Conservation (phyloP, 92 coral and sea anemone species). For the Bergia puertoricense region DNA sequence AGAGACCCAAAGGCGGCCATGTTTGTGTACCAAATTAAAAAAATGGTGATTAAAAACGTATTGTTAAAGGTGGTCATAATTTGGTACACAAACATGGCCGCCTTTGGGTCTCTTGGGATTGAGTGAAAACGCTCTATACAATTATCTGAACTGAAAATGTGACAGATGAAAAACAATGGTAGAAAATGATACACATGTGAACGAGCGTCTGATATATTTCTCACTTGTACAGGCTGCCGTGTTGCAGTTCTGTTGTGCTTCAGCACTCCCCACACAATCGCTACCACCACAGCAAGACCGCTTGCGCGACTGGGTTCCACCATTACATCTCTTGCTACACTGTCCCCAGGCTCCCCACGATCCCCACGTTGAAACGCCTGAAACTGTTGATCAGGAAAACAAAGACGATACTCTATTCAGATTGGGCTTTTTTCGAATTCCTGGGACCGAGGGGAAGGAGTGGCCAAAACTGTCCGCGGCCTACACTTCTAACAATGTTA, state of each 20-base stretch:
- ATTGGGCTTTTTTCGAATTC: no score
- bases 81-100: no score
- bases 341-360: slow-evolving; percentile 23
- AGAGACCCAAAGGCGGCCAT: no score
- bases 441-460: no score
- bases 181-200: no score
- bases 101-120: no score
- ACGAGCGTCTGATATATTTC: neutral
- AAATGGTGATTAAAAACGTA: no score
- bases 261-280: neutral
- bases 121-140: no score
- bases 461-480: no score
- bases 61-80: no score
- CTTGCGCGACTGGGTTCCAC: slow-evolving; percentile 23
- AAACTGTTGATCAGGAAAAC: neutral
- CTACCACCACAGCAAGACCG: slow-evolving; percentile 4
- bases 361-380: slow-evolving; percentile 1
- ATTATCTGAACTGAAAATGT: neutral
- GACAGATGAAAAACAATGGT: neutral
- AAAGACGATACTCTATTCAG: neutral
- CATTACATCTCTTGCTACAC: slow-evolving; percentile 10
- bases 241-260: neutral
- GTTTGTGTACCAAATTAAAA: no score
- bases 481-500: no score
- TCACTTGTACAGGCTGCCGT: slow-evolving; percentile 1